Evolutionary conservation across 2,113 vertebrate genomes (phyloP).

Genomic region (Upupa epops): DNA sequence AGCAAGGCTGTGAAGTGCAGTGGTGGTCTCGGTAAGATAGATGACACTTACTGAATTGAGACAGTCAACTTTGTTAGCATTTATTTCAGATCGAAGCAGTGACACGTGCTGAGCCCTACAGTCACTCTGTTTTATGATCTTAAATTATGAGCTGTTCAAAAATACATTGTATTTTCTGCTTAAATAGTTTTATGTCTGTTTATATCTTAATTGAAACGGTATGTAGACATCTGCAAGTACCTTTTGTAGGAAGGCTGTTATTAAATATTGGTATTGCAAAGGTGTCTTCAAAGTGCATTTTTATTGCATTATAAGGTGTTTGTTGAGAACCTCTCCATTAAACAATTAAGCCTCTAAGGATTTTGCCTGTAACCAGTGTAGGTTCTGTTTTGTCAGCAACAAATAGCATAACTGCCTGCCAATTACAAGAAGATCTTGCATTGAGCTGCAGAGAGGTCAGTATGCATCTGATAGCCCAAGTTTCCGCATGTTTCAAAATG

Average conservation of each 20-base stretch:
- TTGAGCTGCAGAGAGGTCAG: neutral
- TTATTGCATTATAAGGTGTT: neutral
- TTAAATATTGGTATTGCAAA: neutral
- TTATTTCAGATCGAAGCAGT: neutral
- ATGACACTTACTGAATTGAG: neutral
- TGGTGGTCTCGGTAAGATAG: neutral
- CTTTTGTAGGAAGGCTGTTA: neutral
- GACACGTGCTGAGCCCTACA: neutral
- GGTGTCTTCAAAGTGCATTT: neutral
- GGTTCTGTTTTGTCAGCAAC: neutral
- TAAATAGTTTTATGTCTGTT: conserved; percentile 24
- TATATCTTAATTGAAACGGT: neutral
- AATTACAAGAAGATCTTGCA: neutral
- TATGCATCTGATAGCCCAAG: neutral
- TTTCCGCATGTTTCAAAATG: neutral
- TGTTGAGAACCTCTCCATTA: neutral
- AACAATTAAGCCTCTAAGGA: neutral
- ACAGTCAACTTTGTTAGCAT: neutral
- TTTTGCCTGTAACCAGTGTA: neutral
- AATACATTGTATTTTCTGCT: neutral
- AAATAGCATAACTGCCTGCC: neutral
- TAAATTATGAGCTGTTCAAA: conserved; percentile 3
- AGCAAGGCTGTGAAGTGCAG: neutral
- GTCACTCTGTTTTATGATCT: conserved; percentile 16
- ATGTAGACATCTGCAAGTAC: neutral